A percentile compares a stretch with the other conserved stretches of the same genome.
These are phyloP conservation scores for Sapajus apella DNA, from an alignment of 2,113 vertebrate genomes.

Conservation along the genomic window DNA sequence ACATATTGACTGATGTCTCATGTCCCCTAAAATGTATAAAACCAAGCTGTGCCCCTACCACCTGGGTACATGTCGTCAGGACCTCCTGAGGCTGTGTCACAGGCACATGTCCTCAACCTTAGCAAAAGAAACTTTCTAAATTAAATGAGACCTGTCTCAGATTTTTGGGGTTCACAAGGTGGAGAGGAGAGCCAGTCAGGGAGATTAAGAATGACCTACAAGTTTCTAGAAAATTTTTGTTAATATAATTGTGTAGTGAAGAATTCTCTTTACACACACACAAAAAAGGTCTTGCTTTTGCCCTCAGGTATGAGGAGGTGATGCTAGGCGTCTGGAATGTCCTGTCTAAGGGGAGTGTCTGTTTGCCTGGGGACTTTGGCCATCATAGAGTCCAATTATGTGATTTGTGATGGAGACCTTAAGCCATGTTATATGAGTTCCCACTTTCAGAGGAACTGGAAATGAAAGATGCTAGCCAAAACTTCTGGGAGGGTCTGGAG, in stretches of 20 bases:
- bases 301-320: background rate
- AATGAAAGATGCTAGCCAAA: background rate
- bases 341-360: background rate
- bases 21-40: too few species aligned
- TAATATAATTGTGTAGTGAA: background rate
- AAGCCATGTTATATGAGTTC: background rate
- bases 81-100: too few species aligned
- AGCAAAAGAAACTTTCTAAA: too few species aligned
- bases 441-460: background rate
- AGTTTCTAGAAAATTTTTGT: background rate
- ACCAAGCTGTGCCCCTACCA: too few species aligned
- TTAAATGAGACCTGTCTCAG: too few species aligned
- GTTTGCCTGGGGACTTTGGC: background rate
- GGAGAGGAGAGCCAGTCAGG: background rate
- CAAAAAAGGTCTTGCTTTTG: background rate
- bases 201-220: background rate
- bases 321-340: background rate
- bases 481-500: background rate
- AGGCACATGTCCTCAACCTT: too few species aligned
- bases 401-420: background rate
- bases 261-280: background rate
- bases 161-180: too few species aligned
- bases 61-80: too few species aligned
- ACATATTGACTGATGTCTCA: too few species aligned
- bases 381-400: background rate